These are phyloP conservation scores for Zygaena filipendulae DNA, from an alignment of 2,888 invertebrate genomes.

Conservation along the genomic window DNA sequence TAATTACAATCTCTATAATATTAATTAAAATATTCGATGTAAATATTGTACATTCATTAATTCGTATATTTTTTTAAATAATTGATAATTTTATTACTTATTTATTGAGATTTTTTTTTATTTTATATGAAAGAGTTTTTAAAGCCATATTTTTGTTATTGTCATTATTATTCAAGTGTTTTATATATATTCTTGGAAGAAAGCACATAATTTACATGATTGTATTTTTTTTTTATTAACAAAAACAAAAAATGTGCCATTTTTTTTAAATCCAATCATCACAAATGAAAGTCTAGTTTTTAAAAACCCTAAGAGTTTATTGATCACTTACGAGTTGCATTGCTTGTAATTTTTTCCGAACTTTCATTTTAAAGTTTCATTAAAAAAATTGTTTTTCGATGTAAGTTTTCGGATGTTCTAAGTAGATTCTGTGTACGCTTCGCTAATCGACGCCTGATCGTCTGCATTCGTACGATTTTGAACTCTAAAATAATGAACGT, in stretches of 20 bases:
- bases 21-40: slow-evolving; percentile 62
- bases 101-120: slow-evolving; percentile 58
- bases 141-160: slow-evolving; percentile 55
- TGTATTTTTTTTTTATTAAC: no score
- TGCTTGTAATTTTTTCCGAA: no score
- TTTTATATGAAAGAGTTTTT: slow-evolving; percentile 39
- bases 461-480: slow-evolving; percentile 19
- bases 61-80: slow-evolving; percentile 33
- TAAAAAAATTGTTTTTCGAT: no score
- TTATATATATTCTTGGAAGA: slow-evolving; percentile 20
- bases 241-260: slow-evolving; percentile 22
- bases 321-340: no score
- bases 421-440: slow-evolving; percentile 66
- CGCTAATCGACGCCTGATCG: slow-evolving; percentile 28
- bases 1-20: slow-evolving; percentile 45
- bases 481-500: no score
- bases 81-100: no score
- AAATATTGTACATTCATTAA: slow-evolving; percentile 64
- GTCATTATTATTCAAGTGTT: slow-evolving; percentile 23
- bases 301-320: slow-evolving; percentile 18
- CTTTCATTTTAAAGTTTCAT: no score
- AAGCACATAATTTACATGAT: no score
- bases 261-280: no score
- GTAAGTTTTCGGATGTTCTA: slow-evolving; percentile 60
- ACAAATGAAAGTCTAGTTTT: no score